phyloP scores from a whole-genome alignment of 2,888 invertebrate genomes.

The Neoaliturus tenellus region DNA sequence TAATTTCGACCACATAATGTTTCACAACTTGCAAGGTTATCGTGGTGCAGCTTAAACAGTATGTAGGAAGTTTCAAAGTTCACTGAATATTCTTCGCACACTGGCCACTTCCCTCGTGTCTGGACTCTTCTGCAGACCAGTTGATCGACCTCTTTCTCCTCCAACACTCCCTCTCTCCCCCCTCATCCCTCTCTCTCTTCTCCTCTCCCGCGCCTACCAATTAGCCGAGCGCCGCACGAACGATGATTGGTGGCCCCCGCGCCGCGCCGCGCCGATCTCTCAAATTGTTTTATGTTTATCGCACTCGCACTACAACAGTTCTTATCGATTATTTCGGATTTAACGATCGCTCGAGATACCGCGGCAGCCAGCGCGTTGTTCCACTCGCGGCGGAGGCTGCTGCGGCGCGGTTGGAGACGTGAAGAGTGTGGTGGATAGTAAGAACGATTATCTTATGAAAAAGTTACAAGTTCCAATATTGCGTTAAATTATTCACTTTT shows the following conservation, averaged over 20 bases:
- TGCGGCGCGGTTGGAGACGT: background rate
- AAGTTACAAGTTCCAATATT: too few species aligned
- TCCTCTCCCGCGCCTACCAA: constrained; percentile 28
- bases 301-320: constrained; percentile 35
- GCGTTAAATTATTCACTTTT: too few species aligned
- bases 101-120: background rate
- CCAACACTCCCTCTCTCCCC: background rate
- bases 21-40: too few species aligned
- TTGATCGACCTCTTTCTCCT: constrained; percentile 16
- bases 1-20: too few species aligned
- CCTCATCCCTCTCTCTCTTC: background rate
- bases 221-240: constrained; percentile 20
- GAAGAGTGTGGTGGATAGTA: too few species aligned
- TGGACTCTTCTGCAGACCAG: constrained; percentile 3
- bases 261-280: background rate
- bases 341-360: constrained; percentile 2
- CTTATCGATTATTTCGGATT: constrained; percentile 27
- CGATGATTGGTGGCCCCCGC: background rate
- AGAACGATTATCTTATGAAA: too few species aligned
- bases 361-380: background rate
- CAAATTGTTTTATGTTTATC: constrained; percentile 47
- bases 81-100: too few species aligned
- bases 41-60: too few species aligned
- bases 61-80: too few species aligned
- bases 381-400: background rate